Evolutionary conservation across 1,140 invertebrate genomes (phyloP), one percentile per base, ranked within the genome.

Genomic region (Mycetomoellerius zeteki): DNA sequence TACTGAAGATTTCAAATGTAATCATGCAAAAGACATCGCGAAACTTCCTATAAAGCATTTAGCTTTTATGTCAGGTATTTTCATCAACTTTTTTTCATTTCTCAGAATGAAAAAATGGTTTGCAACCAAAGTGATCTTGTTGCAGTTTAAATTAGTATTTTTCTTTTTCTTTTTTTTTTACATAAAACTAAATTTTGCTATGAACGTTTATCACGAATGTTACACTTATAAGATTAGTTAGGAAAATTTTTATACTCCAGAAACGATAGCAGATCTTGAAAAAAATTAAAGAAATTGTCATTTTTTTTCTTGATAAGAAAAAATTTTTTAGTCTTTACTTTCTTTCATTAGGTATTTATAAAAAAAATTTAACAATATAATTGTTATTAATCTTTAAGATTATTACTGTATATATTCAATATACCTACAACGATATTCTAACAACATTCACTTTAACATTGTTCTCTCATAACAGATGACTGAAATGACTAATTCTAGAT

Each of bases 71-170:
- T 69, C 33, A 21, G n/a, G 12, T 69, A 56, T n/a, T 56, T 75
- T 33, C 12, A 75, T 56, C 27, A 75, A 75, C 19, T 75, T 33
- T 73, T 73, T 54, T 56, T 75, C n/a, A 75, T 56, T 54, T 73
- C n/a, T 12, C 10, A 14, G 27, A 75, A 75, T 56, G 12, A 56
- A 75, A 27, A 37, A 56, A n/a, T 56, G 27, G 16, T 7, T 56
- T 73, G 27, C 50, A 50, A 16, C 3, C 24, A 73, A 56, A 56
- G 27, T 30, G 27, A n/a, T 54, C n/a, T 75, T 56, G 27, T n/a
- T 75, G 19, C 50, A 56, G 19, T 21, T 75, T 33, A n/a, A 73
- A 73, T 33, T 52, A 33, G 6, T 16, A 30, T 54, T 73, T 69
- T 12, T 30, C 6, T 52, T 16, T 3, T 43, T 43, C 4, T 50